These are phyloP conservation scores for Cisticola juncidis DNA, from an alignment of 2,113 vertebrate genomes.

Conservation along the genomic window DNA sequence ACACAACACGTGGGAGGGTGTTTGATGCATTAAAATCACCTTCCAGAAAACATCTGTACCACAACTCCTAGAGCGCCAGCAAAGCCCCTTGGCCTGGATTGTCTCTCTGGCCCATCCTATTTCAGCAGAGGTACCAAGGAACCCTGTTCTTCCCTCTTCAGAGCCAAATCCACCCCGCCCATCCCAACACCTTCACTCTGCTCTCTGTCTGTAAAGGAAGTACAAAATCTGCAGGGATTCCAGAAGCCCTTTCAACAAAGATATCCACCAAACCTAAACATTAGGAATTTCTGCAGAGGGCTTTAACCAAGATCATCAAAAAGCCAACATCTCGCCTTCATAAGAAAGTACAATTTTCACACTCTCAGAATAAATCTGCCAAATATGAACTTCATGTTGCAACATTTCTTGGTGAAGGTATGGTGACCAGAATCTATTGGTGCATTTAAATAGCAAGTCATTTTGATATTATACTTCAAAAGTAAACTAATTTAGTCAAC, in stretches of 20 bases:
- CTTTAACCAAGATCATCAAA: not conserved
- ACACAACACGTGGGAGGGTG: not conserved
- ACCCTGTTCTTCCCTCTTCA: not conserved
- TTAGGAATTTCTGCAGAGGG: not conserved
- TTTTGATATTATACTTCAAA: conserved; percentile 36
- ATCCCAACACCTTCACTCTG: not conserved
- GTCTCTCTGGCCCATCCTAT: not conserved
- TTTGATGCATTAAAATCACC: not conserved
- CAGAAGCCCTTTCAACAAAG: not conserved
- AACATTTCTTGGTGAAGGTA: not conserved
- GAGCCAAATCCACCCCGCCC: not conserved
- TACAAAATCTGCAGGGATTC: not conserved
- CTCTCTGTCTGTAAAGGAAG: not conserved
- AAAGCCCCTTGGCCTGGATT: not conserved
- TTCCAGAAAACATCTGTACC: not conserved
- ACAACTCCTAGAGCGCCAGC: not conserved
- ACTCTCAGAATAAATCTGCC: not conserved
- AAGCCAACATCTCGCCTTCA: not conserved
- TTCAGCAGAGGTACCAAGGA: not conserved
- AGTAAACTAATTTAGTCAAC: conserved; percentile 64
- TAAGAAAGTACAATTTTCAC: not conserved
- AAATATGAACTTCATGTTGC: not conserved
- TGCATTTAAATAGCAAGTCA: conserved; percentile 24
- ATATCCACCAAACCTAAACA: not conserved
- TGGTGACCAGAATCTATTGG: not conserved